These are phyloP conservation scores for Myotis lucifugus DNA, from an alignment of 2,113 vertebrate species.

Conservation along the genomic window DNA sequence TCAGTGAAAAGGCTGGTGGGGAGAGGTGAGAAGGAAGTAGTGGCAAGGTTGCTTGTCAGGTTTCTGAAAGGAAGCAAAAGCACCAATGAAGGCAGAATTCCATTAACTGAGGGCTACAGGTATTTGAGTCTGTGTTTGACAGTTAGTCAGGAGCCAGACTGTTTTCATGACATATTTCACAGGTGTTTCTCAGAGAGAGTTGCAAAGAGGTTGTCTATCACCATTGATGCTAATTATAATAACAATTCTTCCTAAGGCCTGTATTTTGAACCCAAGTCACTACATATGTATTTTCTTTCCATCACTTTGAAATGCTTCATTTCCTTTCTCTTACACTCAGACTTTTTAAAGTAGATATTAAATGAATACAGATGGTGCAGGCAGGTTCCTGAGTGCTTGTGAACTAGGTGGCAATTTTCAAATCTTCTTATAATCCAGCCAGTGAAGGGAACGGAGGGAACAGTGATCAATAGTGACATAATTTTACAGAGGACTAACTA, in stretches of 20 bases:
- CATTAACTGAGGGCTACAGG: not conserved
- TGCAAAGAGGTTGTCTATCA: conserved; percentile 60
- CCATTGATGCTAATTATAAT: conserved; percentile 64
- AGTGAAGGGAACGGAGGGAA: not conserved
- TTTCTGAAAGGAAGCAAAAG: conserved; percentile 45
- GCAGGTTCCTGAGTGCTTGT: conserved; percentile 10
- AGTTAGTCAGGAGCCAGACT: conserved; percentile 31
- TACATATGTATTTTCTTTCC: conserved; percentile 31
- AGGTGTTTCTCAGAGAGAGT: conserved; percentile 26
- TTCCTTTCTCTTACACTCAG: conserved; percentile 53
- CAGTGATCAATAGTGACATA: conserved; percentile 57
- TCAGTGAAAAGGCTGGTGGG: not conserved
- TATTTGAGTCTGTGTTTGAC: conserved; percentile 48
- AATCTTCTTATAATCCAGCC: conserved; percentile 46
- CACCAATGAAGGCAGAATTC: not conserved
- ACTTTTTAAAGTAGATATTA: conserved; percentile 45
- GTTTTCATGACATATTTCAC: conserved; percentile 57
- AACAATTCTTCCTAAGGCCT: conserved; percentile 20
- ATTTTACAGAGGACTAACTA: conserved; percentile 37
- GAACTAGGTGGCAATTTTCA: conserved; percentile 52
- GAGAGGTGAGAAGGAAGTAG: not conserved
- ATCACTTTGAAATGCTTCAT: conserved; percentile 46
- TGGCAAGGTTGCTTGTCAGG: conserved; percentile 3
- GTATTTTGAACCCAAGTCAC: conserved; percentile 57
- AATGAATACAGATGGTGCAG: conserved; percentile 52